Evolutionary conservation across 2,113 vertebrate species (phyloP).

Genomic region (Motacilla alba): DNA sequence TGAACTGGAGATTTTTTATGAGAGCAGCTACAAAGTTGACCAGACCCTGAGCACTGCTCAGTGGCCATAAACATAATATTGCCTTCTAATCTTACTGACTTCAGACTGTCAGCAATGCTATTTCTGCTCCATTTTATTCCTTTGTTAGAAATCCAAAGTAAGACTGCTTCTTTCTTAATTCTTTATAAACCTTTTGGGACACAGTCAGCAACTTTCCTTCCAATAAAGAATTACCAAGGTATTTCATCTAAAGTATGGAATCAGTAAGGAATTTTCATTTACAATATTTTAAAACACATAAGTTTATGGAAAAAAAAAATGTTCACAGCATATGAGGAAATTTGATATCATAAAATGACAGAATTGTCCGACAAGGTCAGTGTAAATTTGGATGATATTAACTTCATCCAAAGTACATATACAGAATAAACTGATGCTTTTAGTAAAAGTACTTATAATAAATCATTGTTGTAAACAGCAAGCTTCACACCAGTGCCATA

Average conservation of each 20-base stretch:
- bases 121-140: slow-evolving; percentile 40
- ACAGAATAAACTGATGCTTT: neutral
- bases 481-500: neutral
- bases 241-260: neutral
- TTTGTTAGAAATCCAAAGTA: slow-evolving; percentile 47
- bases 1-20: neutral
- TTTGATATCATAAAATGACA: neutral
- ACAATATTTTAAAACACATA: neutral
- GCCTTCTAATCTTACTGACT: neutral
- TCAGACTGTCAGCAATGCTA: neutral
- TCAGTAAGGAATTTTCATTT: neutral
- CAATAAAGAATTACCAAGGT: neutral
- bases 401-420: accelerated
- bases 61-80: neutral
- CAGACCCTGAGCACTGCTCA: neutral
- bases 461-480: neutral
- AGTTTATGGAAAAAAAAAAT: neutral
- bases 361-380: neutral
- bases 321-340: neutral
- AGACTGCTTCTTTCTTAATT: slow-evolving; percentile 3
- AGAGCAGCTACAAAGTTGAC: slow-evolving; percentile 12
- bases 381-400: neutral
- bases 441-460: neutral
- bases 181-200: neutral
- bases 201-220: neutral